phyloP scores from a whole-genome alignment of 2,113 vertebrate species.

The Pardalotus punctatus region DNA sequence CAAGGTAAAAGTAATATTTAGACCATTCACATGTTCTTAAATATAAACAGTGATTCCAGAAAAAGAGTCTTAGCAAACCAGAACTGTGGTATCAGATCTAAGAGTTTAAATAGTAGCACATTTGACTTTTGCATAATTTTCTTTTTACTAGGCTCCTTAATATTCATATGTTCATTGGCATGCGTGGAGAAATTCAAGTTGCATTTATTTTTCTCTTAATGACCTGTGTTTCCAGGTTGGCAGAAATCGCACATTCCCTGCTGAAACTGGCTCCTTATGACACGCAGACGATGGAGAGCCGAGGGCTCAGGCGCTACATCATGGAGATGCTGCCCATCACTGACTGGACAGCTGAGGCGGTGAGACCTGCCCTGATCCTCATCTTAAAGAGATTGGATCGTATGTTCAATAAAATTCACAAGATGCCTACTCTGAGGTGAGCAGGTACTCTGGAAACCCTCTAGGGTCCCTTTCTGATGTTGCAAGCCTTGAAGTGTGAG shows the following conservation, averaged over 20 bases:
- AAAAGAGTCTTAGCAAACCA: not conserved
- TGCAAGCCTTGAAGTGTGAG: constrained; percentile 60
- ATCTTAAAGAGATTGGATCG: constrained; percentile 97
- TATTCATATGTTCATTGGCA: not conserved
- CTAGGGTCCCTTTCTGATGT: constrained; percentile 43
- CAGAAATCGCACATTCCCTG: constrained; percentile 95
- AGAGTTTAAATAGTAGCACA: not conserved
- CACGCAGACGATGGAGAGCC: constrained; percentile 97
- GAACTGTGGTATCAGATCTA: not conserved
- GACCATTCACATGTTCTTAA: not conserved
- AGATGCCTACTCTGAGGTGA: constrained; percentile 99
- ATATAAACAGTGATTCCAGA: not conserved
- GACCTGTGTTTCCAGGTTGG: constrained; percentile 78
- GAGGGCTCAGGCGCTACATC: constrained; percentile 92
- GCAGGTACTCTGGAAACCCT: constrained; percentile 52
- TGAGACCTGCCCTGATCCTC: constrained; percentile 97
- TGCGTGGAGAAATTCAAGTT: not conserved
- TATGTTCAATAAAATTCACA: constrained; percentile 99
- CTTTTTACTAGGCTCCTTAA: not conserved
- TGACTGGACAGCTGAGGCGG: constrained; percentile 94
- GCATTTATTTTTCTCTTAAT: not conserved
- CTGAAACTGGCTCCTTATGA: constrained; percentile 97
- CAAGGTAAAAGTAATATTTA: not conserved
- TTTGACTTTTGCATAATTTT: not conserved
- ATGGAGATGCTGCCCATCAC: constrained; percentile 99